Evolutionary conservation across 2,888 invertebrate genomes (phyloP), one percentile per base, ranked within the genome.

Genomic region (Steinernema hermaphroditum): DNA sequence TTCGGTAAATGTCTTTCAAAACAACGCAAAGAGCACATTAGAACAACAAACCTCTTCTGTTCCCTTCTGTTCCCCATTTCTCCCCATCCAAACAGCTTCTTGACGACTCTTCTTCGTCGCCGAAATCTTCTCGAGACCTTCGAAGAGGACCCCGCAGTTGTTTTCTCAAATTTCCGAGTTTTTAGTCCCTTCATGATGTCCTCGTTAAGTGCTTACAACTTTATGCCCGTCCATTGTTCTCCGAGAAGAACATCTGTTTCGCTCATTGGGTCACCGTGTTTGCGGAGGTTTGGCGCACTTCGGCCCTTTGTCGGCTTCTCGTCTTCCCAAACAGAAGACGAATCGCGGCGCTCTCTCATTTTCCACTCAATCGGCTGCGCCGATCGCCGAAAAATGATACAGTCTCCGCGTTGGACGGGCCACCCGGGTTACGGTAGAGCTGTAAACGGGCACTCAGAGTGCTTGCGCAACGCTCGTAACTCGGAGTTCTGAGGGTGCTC

Each of bases 291-390:
- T 62, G 27, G 62, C 62, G 62, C 62, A 62, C 62, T 62, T 62
- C 62, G 62, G 32, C 62, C 27, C 62, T 62, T 62, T 62, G 62
- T 29, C 62, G 62, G 62, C 62, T 62, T 62, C 62, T 62, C 62
- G 29, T 24, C 32, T 62, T 62, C 27, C 62, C 62, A 62, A 62
- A 62, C 62, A 37, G 37, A n/a, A n/a, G 29, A 29, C 32, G 19
- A 24, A 29, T 24, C 62, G 62, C 29, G 62, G 62, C 62, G 62
- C 62, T 24, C 24, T 62, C 29, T 62, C 62, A 62, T 54, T 54
- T 54, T 54, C 54, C 24, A 54, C 54, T 54, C 62, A 62, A 62
- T 62, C 62, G 62, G 62, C 62, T 62, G 62, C 62, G 32, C 32
- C 27, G 62, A 62, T 29, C 2, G 32, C 62, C 62, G 62, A 62